Conservation (phyloP, 2,113 vertebrate genomes). For the Thinocorus orbignyianus region DNA sequence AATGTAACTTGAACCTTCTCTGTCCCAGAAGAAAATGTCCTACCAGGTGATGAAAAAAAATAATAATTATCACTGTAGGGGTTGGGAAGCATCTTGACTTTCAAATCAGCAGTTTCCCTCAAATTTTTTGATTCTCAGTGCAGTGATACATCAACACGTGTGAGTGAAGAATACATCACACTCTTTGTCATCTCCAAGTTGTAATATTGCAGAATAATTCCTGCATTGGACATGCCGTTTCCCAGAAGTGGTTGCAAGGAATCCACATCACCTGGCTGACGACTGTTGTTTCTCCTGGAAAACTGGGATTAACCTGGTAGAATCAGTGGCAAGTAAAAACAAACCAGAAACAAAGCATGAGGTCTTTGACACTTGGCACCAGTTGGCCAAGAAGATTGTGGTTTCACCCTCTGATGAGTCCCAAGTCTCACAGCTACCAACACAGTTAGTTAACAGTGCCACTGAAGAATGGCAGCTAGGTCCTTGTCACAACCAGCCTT, state of each 20-base stretch:
- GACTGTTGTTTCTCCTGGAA: not conserved
- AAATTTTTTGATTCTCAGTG: not conserved
- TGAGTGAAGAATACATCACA: not conserved
- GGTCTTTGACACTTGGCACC: not conserved
- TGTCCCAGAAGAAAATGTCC: not conserved
- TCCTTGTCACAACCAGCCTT: not conserved
- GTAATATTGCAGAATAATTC: not conserved
- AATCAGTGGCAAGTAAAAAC: not conserved
- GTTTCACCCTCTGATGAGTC: not conserved
- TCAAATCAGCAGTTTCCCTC: not conserved
- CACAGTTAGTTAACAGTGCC: not conserved
- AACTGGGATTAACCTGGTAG: not conserved
- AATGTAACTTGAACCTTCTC: not conserved
- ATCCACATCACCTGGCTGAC: not conserved
- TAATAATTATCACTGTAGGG: not conserved
- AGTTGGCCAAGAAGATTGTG: not conserved
- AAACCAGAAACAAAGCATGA: not conserved
- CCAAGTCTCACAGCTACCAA: not conserved
- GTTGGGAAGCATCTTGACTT: not conserved
- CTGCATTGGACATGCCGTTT: not conserved
- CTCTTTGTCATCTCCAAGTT: not conserved
- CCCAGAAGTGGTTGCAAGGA: not conserved
- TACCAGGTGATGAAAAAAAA: not conserved
- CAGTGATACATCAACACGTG: not conserved
- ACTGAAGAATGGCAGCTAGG: not conserved